phyloP scores from a whole-genome alignment of 2,888 invertebrate species.

The Unio delphinus region DNA sequence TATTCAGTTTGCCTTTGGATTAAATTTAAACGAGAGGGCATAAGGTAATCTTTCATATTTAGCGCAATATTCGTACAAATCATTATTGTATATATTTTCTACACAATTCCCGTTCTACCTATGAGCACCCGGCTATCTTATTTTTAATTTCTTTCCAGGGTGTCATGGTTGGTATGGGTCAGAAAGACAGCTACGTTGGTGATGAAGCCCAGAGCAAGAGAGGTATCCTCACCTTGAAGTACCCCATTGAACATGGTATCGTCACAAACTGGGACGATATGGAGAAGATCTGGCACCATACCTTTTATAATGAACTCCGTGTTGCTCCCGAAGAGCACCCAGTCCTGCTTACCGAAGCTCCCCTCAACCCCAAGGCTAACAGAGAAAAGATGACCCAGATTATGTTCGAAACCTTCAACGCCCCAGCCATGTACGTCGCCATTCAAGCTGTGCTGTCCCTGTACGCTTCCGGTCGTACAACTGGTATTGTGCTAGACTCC shows the following conservation, averaged over 20 bases:
- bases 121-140: slow-evolving; percentile 73
- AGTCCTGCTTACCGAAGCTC: slow-evolving; percentile 87
- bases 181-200: slow-evolving; percentile 96
- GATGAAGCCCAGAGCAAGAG: slow-evolving; percentile 93
- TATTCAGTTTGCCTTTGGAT: too few species aligned
- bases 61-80: too few species aligned
- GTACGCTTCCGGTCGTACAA: slow-evolving; percentile 85
- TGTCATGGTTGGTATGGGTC: slow-evolving; percentile 96
- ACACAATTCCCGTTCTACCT: slow-evolving; percentile 56
- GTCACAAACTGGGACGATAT: slow-evolving; percentile 72
- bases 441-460: slow-evolving; percentile 93
- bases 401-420: slow-evolving; percentile 83
- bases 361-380: slow-evolving; percentile 93
- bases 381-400: slow-evolving; percentile 89
- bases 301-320: slow-evolving; percentile 70
- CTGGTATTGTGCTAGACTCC: slow-evolving; percentile 77
- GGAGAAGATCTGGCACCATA: slow-evolving; percentile 70
- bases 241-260: slow-evolving; percentile 75
- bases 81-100: too few species aligned
- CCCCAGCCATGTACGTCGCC: slow-evolving; percentile 94
- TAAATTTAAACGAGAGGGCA: too few species aligned
- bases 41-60: too few species aligned
- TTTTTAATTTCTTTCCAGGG: slow-evolving; percentile 54
- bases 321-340: slow-evolving; percentile 76
- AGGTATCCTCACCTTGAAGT: slow-evolving; percentile 75